Conservation (phyloP, 2,113 vertebrate genomes). For the Alectura lathami region DNA sequence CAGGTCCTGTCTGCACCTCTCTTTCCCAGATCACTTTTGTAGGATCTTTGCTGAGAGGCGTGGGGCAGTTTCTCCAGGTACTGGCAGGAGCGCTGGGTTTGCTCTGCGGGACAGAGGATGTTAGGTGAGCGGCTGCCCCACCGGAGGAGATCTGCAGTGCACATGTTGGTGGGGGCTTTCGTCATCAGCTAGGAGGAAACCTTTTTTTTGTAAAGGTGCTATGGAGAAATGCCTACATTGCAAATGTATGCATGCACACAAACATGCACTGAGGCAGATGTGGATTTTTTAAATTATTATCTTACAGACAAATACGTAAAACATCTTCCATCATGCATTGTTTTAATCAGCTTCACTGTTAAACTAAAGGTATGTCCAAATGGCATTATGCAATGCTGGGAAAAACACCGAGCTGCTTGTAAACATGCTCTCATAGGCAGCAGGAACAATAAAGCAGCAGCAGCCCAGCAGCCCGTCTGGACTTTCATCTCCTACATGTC, state of each 20-base stretch:
- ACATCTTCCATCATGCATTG: background rate
- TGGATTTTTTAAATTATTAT: background rate
- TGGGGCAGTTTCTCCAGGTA: background rate
- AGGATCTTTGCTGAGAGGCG: background rate
- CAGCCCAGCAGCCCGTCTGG: background rate
- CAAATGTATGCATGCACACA: no score
- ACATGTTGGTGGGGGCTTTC: background rate
- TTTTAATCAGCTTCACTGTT: background rate
- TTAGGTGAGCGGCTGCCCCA: background rate
- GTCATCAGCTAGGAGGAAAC: background rate
- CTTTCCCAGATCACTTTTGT: background rate
- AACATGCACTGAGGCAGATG: background rate
- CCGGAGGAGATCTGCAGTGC: background rate
- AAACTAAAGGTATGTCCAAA: background rate
- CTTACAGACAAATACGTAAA: background rate
- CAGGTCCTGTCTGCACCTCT: background rate
- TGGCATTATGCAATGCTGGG: background rate
- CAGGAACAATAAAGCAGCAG: background rate
- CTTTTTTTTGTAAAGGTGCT: background rate
- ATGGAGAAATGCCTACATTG: background rate
- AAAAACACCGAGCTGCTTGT: background rate
- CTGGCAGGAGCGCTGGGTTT: background rate
- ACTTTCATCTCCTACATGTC: background rate
- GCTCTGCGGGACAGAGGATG: rapidly evolving
- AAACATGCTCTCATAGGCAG: background rate